A percentile compares a stretch with the other conserved stretches of the same genome.
Conservation (phyloP, 2,888 invertebrate genomes). For the Alcis repandata region DNA sequence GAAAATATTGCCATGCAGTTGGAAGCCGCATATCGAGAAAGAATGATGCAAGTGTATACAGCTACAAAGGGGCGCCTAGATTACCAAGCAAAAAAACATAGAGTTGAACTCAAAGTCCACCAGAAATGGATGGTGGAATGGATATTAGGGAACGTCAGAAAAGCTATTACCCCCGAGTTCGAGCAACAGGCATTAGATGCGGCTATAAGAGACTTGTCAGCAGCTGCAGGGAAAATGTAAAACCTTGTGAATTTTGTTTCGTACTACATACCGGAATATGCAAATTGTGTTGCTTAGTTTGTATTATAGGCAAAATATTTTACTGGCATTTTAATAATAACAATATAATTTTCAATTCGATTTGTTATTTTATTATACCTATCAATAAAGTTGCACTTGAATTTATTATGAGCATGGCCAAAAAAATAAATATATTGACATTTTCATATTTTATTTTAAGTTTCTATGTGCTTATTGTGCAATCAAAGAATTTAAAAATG, state of each 20-base stretch:
- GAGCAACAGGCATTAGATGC: conserved; percentile 94
- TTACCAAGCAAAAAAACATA: conserved; percentile 94
- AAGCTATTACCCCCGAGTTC: conserved; percentile 93
- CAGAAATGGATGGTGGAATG: conserved; percentile 98
- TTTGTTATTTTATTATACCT: conserved; percentile 5
- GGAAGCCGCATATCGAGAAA: conserved; percentile 94
- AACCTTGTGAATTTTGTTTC: not conserved
- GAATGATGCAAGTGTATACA: conserved; percentile 82
- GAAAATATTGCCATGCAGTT: conserved; percentile 97
- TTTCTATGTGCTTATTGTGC: conserved; percentile 3
- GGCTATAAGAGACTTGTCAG: conserved; percentile 93
- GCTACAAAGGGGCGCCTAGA: conserved; percentile 93
- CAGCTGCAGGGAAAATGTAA: conserved; percentile 82
- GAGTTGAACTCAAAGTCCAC: conserved; percentile 91
- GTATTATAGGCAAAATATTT: not conserved
- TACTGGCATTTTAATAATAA: conserved; percentile 2
- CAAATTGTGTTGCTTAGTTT: not conserved
- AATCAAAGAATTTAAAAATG: not conserved
- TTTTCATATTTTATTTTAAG: conserved; percentile 22
- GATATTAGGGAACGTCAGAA: conserved; percentile 93
- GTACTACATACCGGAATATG: not conserved
- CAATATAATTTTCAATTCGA: conserved; percentile 5
- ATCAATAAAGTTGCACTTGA: not conserved
- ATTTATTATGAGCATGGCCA: not conserved
- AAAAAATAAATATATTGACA: not conserved